Evolutionary conservation across 2,888 invertebrate genomes (phyloP), one percentile per base, ranked within the genome.

Genomic region (Agonum fuliginosum): DNA sequence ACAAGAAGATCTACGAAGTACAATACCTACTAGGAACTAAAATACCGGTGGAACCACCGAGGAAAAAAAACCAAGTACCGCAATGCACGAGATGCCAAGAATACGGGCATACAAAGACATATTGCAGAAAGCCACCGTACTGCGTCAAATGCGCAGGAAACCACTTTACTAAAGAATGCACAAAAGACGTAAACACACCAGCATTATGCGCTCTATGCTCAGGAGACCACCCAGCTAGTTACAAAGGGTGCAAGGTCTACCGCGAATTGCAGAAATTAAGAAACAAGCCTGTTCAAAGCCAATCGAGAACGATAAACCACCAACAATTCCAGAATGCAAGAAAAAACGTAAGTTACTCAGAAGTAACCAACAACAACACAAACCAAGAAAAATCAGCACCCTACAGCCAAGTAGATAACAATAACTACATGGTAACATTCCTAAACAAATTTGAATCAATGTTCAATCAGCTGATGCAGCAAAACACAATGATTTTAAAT

Each of bases 101-200:
- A 19, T 79, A 73, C 48, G 79, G 78, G 0, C 79, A 80, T 41
- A 80, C 80, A 8, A 76, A 79, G 75, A 79, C 70, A 10, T 80
- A 79, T 41, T 81, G 80, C 27, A 34, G 17, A 8, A 78, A 58
- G 46, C 27, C 30, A 14, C 51, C 65, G 1, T 46, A 54, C 27
- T 80, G 80, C 30, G 80, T 80, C 0, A 81, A 78, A 71, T 81
- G 80, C 27, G 80, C 71, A 19, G 43, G 19, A 12, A 75, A 79
- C 34, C 80, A 81, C 37, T 4, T n/a, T 6, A 78, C 80, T 4
- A 48, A 5, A 6, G 20, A 58, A 12, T 80, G 79, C 24, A n/a
- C 41, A 3, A 4, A 67, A 67, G 17, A 1, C 17, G 3, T 34
- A 65, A 43, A 67, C 19, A 58, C 62, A 4, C 27, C 78, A 5